A percentile compares a stretch with the other conserved stretches of the same genome.
phyloP scores from a whole-genome alignment of 1,140 invertebrate species.

The Drosophila pruinosa region DNA sequence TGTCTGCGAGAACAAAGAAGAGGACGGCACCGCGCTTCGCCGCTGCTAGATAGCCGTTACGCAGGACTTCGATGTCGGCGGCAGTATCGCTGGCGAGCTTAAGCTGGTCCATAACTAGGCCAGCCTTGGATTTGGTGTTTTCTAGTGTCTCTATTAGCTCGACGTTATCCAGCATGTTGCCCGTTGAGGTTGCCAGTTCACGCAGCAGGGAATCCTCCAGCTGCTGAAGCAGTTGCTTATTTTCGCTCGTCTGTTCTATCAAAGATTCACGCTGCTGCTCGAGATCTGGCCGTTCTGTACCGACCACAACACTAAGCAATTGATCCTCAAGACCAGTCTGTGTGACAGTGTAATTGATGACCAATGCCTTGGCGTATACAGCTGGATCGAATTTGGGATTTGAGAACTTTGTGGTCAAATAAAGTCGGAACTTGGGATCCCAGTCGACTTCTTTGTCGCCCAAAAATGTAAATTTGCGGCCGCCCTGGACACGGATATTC shows the following conservation, averaged over 20 bases:
- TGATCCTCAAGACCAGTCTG: conserved; percentile 92
- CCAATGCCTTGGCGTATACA: conserved; percentile 92
- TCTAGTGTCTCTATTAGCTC: conserved; percentile 94
- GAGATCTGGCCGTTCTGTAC: conserved; percentile 91
- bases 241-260: conserved; percentile 92
- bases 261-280: conserved; percentile 93
- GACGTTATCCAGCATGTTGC: conserved; percentile 95
- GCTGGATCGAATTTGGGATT: conserved; percentile 93
- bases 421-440: conserved; percentile 93
- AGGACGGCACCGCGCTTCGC: conserved; percentile 93
- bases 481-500: conserved; percentile 89
- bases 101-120: conserved; percentile 90
- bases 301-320: conserved; percentile 92
- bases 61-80: conserved; percentile 89
- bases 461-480: conserved; percentile 90
- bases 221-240: conserved; percentile 91
- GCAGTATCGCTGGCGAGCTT: conserved; percentile 88
- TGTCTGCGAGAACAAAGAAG: conserved; percentile 94
- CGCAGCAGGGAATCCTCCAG: conserved; percentile 92
- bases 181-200: conserved; percentile 91
- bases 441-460: conserved; percentile 95
- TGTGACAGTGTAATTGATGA: conserved; percentile 96
- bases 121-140: conserved; percentile 92
- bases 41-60: conserved; percentile 92
- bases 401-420: conserved; percentile 93